These are phyloP conservation scores for Okapia johnstoni DNA, from an alignment of 2,113 vertebrate species.

Conservation along the genomic window DNA sequence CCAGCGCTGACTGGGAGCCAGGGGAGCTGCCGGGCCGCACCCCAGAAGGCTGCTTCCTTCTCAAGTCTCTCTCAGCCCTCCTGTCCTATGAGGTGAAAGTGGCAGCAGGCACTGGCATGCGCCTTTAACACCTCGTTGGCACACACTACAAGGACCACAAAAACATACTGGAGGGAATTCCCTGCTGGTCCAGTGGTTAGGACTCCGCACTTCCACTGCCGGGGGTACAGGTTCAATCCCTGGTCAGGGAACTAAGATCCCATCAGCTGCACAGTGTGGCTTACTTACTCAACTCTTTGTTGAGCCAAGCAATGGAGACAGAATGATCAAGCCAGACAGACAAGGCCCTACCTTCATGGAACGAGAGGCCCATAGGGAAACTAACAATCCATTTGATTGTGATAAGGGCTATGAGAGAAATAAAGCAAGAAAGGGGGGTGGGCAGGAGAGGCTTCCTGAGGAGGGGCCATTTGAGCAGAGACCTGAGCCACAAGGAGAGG, in stretches of 20 bases:
- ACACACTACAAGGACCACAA: neutral
- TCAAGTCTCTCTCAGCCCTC: neutral
- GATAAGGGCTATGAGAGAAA: neutral
- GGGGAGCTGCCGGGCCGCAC: no score
- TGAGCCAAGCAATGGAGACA: neutral
- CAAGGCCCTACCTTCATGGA: fast-evolving
- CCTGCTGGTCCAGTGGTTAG: neutral
- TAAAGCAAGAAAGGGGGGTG: neutral
- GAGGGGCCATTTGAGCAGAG: neutral
- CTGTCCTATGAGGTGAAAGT: neutral
- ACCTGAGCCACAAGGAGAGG: neutral
- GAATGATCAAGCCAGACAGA: neutral
- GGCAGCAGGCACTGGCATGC: neutral
- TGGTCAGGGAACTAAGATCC: neutral
- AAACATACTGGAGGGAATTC: neutral
- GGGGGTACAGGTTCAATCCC: neutral
- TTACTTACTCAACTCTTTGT: neutral
- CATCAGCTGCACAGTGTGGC: neutral
- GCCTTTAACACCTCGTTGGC: neutral
- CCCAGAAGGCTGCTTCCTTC: neutral
- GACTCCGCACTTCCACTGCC: neutral
- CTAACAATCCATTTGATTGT: neutral
- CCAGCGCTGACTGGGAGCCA: neutral
- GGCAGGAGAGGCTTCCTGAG: neutral
- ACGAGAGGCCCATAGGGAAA: neutral